Percentiles rank a stretch among this genome's conserved stretches.
These are phyloP conservation scores for Rousettus madagascariensis DNA, from an alignment of 2,797 vertebrate genomes.

Conservation along the genomic window DNA sequence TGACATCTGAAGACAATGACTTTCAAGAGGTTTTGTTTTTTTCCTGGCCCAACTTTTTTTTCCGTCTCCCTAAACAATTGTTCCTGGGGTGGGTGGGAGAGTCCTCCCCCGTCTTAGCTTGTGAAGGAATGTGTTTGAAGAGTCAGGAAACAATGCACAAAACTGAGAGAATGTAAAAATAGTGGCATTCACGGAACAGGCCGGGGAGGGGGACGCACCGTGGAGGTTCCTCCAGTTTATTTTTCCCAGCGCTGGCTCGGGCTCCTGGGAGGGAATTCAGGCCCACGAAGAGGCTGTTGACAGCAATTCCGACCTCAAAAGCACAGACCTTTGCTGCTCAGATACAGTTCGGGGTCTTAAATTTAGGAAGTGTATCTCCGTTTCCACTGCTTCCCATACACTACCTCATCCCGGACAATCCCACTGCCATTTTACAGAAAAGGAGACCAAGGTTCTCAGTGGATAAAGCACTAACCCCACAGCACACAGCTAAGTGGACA, in stretches of 20 bases:
- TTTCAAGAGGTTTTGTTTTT: conserved; percentile 76
- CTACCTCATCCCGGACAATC: neutral
- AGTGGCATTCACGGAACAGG: neutral
- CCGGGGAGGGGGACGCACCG: neutral
- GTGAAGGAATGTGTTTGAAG: conserved; percentile 33
- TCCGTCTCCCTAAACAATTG: conserved; percentile 69
- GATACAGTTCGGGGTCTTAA: neutral
- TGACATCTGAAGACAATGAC: conserved; percentile 74
- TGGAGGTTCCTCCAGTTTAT: neutral
- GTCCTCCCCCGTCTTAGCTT: neutral
- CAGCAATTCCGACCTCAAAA: neutral
- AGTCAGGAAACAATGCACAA: conserved; percentile 76
- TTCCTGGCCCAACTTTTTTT: conserved; percentile 57
- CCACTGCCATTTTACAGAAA: neutral
- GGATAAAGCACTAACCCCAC: neutral
- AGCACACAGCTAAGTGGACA: neutral
- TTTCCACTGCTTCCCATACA: neutral
- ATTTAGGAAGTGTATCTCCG: neutral
- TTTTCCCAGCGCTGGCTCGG: conserved; percentile 31
- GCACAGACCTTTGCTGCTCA: neutral
- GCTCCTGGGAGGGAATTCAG: neutral
- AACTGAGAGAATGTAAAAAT: conserved; percentile 73
- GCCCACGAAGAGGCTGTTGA: neutral
- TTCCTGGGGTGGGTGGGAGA: conserved; percentile 47
- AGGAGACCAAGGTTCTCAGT: neutral